Evolutionary conservation across 2,888 invertebrate species (phyloP).

Genomic region (Pachliopta kotzebuea): DNA sequence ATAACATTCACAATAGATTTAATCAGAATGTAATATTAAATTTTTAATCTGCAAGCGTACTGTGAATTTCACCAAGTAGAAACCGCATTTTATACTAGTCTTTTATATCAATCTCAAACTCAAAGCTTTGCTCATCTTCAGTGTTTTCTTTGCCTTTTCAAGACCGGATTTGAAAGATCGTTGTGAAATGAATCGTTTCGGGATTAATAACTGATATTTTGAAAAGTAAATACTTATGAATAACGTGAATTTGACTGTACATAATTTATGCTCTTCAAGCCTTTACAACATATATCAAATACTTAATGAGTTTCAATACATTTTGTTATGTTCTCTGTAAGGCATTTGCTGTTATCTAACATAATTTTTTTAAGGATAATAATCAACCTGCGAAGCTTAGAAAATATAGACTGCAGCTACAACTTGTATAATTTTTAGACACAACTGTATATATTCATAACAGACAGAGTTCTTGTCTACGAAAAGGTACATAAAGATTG

Average conservation of each 20-base stretch:
- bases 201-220: constrained; percentile 11
- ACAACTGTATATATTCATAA: no score
- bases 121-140: constrained; percentile 19
- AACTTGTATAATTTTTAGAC: no score
- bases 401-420: no score
- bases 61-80: constrained; percentile 16
- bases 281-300: no score
- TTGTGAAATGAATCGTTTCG: constrained; percentile 12
- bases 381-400: neutral
- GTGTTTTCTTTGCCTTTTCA: constrained; percentile 26
- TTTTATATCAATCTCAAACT: constrained; percentile 27
- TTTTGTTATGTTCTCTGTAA: neutral
- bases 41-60: constrained; percentile 16
- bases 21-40: constrained; percentile 24
- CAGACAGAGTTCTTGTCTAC: no score
- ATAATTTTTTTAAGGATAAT: neutral
- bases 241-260: no score
- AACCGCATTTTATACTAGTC: constrained; percentile 22
- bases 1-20: constrained; percentile 10
- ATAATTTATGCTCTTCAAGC: no score
- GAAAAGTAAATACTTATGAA: neutral
- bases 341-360: neutral
- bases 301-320: neutral
- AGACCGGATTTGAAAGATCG: constrained; percentile 8
- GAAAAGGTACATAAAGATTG: no score